Evolutionary conservation across 2,797 vertebrate genomes (phyloP), one percentile per base, ranked within the genome.

Genomic region (Amniataba percoides): DNA sequence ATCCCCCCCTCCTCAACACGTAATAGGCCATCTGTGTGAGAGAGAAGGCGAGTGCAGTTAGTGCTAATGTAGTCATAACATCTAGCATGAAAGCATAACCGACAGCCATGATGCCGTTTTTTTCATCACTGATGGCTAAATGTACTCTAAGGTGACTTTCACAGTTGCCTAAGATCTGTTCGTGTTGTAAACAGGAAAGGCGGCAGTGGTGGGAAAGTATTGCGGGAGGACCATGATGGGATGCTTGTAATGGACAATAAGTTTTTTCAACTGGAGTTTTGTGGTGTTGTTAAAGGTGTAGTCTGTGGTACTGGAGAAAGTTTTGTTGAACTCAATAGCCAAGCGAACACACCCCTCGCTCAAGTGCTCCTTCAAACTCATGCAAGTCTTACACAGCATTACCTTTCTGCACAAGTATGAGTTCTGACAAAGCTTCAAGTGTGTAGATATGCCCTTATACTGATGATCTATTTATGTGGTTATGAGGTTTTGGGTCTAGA

Each of bases 21-120:
- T 86, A 88, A 90, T 74, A 55, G 79, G 43, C 87, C 90, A 84
- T 92, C 91, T 91, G 84, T 86, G 78, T 49, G 59, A 34, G 65
- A 53, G 78, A 75, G 82, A 42, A 42, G 69, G 74, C 25, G 46
- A 81, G 56, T 23, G 82, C 70, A 78, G 76, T 84, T 83, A 86
- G 81, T 5, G 23, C 77, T 91, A 87, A 91, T 92, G 85, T 46
- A 48, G 80, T 81, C 83, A 83, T 80, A 87, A 84, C 87, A 83
- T 71, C 86, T 45, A 79, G 84, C 71, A 36, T 55, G 69, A 36
- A 71, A 77, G 61, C 79, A 74, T 78, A 81, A 85, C 77, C 27
- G 21, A 71, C 81, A 83, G 71, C 75, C 77, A 68, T 75, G 78
- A 78, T 69, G 83, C 52, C 51, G 0, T 56, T 78, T 65, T 65